These are phyloP conservation scores for Hippocampus guttulatus DNA, from an alignment of 2,113 vertebrate genomes.

Conservation along the genomic window DNA sequence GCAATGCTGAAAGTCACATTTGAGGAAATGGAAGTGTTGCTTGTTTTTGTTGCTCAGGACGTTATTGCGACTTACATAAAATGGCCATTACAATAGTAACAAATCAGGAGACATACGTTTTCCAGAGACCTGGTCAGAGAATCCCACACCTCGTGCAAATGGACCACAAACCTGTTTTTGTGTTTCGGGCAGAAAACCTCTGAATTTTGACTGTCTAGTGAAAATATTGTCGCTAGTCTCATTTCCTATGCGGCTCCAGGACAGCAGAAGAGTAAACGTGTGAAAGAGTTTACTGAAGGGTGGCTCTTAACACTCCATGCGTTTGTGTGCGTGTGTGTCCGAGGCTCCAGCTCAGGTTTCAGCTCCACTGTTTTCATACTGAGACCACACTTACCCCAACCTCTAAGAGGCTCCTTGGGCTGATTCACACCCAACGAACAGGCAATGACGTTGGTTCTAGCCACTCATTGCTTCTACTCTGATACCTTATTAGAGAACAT, in stretches of 20 bases:
- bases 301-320: slow-evolving; percentile 50
- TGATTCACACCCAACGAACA: slow-evolving; percentile 42
- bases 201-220: slow-evolving; percentile 77
- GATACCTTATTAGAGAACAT: too few relatives aligned
- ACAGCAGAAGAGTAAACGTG: slow-evolving; percentile 74
- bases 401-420: slow-evolving; percentile 52
- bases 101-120: slow-evolving; percentile 60
- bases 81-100: slow-evolving; percentile 60
- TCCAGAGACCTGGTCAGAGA: slow-evolving; percentile 49
- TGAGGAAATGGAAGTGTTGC: background rate
- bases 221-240: slow-evolving; percentile 85
- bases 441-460: slow-evolving; percentile 33
- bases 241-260: slow-evolving; percentile 81
- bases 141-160: slow-evolving; percentile 54
- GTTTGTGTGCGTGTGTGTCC: slow-evolving; percentile 47
- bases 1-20: slow-evolving; percentile 33
- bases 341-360: slow-evolving; percentile 72
- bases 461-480: slow-evolving; percentile 16
- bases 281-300: slow-evolving; percentile 74
- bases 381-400: slow-evolving; percentile 60
- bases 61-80: slow-evolving; percentile 24
- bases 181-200: slow-evolving; percentile 70
- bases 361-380: slow-evolving; percentile 71
- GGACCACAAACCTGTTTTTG: slow-evolving; percentile 74
- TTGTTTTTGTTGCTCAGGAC: background rate